A percentile compares a stretch with the other conserved stretches of the same genome.
Conservation (phyloP, 1,140 invertebrate genomes). For the Drosophila willistoni region DNA sequence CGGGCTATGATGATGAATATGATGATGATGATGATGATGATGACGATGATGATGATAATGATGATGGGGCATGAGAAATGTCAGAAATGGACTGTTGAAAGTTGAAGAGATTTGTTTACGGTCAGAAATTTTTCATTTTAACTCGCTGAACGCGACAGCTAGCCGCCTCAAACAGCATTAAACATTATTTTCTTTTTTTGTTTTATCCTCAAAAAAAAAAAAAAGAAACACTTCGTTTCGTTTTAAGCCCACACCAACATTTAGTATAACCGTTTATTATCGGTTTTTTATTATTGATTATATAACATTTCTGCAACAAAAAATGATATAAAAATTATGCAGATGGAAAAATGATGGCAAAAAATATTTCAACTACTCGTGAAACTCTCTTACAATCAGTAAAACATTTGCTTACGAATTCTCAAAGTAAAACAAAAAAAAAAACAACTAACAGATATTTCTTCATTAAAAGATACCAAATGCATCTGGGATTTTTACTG, state of each 20-base stretch:
- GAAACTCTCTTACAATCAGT: too few species aligned
- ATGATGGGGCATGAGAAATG: slow-evolving; percentile 41
- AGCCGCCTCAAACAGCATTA: neutral
- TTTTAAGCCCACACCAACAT: neutral
- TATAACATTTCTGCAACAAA: neutral
- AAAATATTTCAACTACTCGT: too few species aligned
- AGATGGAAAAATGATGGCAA: too few species aligned
- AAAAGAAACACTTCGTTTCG: too few species aligned
- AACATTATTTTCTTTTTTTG: neutral
- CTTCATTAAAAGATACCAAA: neutral
- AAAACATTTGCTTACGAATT: too few species aligned
- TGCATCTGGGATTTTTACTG: neutral
- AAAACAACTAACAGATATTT: neutral
- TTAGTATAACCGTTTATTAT: neutral
- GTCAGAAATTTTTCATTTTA: slow-evolving; percentile 15
- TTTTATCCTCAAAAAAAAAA: neutral
- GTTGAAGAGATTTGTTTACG: slow-evolving; percentile 21
- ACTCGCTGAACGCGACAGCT: neutral
- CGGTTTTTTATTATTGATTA: neutral
- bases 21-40: slow-evolving; percentile 18
- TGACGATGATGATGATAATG: slow-evolving; percentile 22
- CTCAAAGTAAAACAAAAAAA: too few species aligned
- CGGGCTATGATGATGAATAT: slow-evolving; percentile 4
- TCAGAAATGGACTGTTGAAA: slow-evolving; percentile 34
- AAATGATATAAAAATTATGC: too few species aligned